Evolutionary conservation across 2,113 vertebrate species (phyloP).

Genomic region (Bufo gargarizans): DNA sequence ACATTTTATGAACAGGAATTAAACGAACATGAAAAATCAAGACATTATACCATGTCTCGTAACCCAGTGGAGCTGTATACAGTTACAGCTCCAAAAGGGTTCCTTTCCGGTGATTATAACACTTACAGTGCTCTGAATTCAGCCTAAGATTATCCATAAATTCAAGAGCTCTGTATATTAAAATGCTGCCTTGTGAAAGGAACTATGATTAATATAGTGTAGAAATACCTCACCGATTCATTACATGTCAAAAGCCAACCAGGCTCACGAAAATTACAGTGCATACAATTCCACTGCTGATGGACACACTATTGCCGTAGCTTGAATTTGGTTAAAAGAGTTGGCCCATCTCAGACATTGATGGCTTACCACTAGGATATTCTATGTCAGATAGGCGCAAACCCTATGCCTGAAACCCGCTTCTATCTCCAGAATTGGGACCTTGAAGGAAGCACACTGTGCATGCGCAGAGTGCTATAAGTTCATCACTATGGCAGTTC

Average conservation of each 20-base stretch:
- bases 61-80: neutral
- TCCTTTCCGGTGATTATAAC: neutral
- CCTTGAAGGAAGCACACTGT: too few species aligned
- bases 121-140: neutral
- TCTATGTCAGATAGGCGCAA: too few species aligned
- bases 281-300: neutral
- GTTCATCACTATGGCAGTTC: too few species aligned
- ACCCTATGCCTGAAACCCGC: too few species aligned
- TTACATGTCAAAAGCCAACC: neutral
- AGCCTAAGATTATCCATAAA: neutral
- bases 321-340: too few species aligned
- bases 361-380: too few species aligned
- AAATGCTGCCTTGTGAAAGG: neutral
- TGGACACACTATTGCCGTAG: too few species aligned
- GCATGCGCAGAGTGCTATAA: too few species aligned
- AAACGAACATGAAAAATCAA: constrained; percentile 47
- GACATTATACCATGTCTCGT: constrained; percentile 23
- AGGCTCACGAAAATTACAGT: neutral
- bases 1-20: constrained; percentile 45
- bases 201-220: neutral
- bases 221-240: neutral
- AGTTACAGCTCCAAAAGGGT: neutral
- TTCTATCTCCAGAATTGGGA: too few species aligned
- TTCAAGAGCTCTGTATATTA: neutral
- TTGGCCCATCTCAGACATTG: too few species aligned